Conservation (phyloP, 2,797 vertebrate genomes). For the Tapirus indicus region DNA sequence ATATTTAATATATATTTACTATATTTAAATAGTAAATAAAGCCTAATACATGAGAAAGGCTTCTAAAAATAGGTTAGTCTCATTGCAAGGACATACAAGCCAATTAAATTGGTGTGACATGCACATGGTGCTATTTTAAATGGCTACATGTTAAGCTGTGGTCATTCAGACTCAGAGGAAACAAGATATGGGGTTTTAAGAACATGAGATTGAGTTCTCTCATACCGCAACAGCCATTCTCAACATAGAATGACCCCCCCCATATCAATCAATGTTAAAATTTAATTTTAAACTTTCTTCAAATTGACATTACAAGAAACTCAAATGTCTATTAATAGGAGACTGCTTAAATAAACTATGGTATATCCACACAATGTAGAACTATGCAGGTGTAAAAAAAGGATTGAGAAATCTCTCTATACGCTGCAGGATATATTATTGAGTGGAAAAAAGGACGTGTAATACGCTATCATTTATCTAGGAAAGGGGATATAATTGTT, state of each 20-base stretch:
- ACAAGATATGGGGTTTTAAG: background rate
- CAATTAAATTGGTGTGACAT: background rate
- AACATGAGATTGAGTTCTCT: background rate
- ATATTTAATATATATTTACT: background rate
- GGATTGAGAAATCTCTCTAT: background rate
- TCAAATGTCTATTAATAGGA: background rate
- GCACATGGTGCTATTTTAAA: background rate
- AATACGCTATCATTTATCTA: background rate
- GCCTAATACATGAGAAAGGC: background rate
- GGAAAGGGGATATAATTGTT: background rate
- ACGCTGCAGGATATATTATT: background rate
- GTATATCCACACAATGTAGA: background rate
- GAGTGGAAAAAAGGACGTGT: background rate
- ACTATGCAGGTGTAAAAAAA: background rate
- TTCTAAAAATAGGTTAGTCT: background rate
- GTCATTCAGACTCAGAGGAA: background rate
- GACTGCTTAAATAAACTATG: background rate
- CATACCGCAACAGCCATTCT: background rate
- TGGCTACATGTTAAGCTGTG: background rate
- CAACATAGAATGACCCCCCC: background rate
- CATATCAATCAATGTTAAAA: background rate
- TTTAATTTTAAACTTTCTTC: constrained; percentile 34
- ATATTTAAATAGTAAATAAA: background rate
- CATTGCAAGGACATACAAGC: background rate
- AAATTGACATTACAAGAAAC: background rate